Evolutionary conservation across 2,797 vertebrate genomes (phyloP), one percentile per base, ranked within the genome.

Genomic region (Sebastes baramenuke): DNA sequence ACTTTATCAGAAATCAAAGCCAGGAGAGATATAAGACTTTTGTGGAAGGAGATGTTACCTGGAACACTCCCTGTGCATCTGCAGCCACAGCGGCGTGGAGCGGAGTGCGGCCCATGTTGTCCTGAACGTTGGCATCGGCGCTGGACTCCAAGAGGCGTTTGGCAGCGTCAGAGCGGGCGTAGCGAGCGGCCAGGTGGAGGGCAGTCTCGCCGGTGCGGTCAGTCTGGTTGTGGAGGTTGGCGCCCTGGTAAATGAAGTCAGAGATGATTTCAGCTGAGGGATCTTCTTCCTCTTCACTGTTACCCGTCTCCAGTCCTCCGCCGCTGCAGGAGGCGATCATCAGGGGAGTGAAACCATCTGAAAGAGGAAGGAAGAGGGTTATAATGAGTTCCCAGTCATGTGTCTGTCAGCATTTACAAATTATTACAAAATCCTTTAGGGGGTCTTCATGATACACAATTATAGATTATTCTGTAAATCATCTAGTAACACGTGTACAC

Each of bases 311-410:
- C 73, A 99, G 93, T 68, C 98, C 99, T 61, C 99, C 98, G 3
- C 99, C 98, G 0, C 98, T 99, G 94, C 98, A 99, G 1, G 99
- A 99, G 36, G 99, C 99, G 3, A 99, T 99, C 99, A 99, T 99
- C 42, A 99, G 95, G 0, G 99, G 99, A 0, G 99, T 99, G 94
- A 99, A 99, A 75, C 99, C 99, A 1, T 99, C 99, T 99, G 92
- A 18, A 82, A 84, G 34, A 38, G 29, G 38, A 72, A 66, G 20
- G 5, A 1, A 55, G 18, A 54, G 3, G 6, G 67, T 52, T 49
- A 38, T 1, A 24, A 20, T 73, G 36, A 82, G 20, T 66, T 42
- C 16, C 5, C 32, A 32, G 27, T 75, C 32, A 67, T n/a, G 27
- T 32, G 25, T 32, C 2, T 24, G 3, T 20, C 12, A 64, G 14